Base-by-base conservation (phyloP, 2,113 vertebrate species). In the Microtus montanus region DNA sequence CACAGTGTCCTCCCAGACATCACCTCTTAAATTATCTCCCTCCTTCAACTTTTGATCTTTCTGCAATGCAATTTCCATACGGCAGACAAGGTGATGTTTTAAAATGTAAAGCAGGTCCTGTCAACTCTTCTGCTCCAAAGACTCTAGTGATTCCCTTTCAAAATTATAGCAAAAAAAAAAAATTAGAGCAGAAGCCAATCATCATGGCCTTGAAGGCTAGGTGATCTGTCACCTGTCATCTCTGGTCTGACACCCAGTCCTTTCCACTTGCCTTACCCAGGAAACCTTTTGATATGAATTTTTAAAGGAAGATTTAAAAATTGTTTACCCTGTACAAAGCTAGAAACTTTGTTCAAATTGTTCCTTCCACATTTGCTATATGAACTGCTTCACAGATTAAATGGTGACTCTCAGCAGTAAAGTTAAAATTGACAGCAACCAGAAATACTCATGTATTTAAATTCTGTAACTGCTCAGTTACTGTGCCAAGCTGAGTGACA, bases 91-190 rank as follows among this genome's bases (percentile, higher is more conserved):
- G n/a, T 92, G 71, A 86, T 78, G 38, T 94, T 92, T 89, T 63
- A 86, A 91, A 89, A 87, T 87, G 54, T 58, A 95, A 95, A 83
- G 83, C 63, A 89, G 35, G 68, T 41, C 47, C 35, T 70, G 52
- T 79, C 64, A 92, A 90, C 35, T 83, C 17, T 22, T 92, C 75
- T 61, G 28, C 33, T 94, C 24, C 71, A 75, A 91, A 86, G 74
- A 75, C 44, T 22, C 49, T 5, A 68, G 2, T 10, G 4, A 30
- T 10, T 89, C 86, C 20, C 33, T 88, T 80, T 75, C 61, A 93
- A 90, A 84, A 58, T 66, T 41, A 80, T 74, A 89, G 58, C 13
- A 93, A 49, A 49, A 49, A 49, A 49, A 49, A 49, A 93, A 90
- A 80, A 58, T 61, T 41, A 80, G 88, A 89, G 58, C 13, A 94